A percentile compares a stretch with the other conserved stretches of the same genome.
Evolutionary conservation across 1,140 invertebrate species (phyloP).

Genomic region (Halesus radiatus): DNA sequence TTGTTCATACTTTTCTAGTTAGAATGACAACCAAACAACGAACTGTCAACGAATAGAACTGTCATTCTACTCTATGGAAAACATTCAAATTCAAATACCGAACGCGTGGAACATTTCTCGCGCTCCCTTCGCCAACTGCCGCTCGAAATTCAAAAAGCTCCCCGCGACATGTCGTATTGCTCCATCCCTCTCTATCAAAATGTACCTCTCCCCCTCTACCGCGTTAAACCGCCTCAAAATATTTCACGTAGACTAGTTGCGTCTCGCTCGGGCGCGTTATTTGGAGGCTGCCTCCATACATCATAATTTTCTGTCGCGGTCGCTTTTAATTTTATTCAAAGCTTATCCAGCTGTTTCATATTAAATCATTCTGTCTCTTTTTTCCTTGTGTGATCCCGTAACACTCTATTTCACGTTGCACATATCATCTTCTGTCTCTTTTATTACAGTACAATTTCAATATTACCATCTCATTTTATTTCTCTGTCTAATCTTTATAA

Average conservation of each 20-base stretch:
- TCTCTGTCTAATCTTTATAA: conserved; percentile 14
- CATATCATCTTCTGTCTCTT: neutral
- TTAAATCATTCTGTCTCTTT: neutral
- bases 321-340: conserved; percentile 25
- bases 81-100: conserved; percentile 41
- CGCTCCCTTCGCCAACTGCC: conserved; percentile 41
- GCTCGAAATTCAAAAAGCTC: conserved; percentile 47
- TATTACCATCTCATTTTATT: neutral
- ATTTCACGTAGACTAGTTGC: conserved; percentile 3
- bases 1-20: neutral
- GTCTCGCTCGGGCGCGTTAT: conserved; percentile 18
- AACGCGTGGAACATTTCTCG: conserved; percentile 47
- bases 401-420: neutral
- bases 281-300: neutral
- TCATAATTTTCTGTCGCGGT: conserved; percentile 8
- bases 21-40: conserved; percentile 21
- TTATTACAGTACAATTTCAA: neutral
- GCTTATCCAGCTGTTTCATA: conserved; percentile 14
- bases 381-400: neutral
- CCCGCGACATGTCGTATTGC: conserved; percentile 30
- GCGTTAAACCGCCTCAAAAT: conserved; percentile 3
- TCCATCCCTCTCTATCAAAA: conserved; percentile 1
- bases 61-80: conserved; percentile 24
- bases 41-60: conserved; percentile 23
- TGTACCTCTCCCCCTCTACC: neutral